Conservation (phyloP, 2,888 invertebrate species). For the Leucophenga montana region DNA sequence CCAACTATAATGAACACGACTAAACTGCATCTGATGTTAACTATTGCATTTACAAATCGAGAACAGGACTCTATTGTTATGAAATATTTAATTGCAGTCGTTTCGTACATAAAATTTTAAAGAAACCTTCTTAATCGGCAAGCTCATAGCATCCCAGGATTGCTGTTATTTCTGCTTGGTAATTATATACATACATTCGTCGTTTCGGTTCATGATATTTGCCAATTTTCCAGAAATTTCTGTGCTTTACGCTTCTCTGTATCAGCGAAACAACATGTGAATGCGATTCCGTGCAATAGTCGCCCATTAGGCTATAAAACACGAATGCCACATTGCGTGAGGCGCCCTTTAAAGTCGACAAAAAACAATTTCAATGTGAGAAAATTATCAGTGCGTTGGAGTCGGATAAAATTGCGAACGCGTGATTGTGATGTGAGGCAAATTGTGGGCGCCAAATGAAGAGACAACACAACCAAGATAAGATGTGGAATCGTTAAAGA, state of each 20-base stretch:
- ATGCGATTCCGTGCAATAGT: conserved; percentile 39
- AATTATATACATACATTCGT: too few species aligned
- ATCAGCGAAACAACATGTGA: not conserved
- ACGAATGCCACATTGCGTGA: conserved; percentile 66
- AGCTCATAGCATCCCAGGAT: too few species aligned
- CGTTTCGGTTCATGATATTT: too few species aligned
- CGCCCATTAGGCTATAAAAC: conserved; percentile 64
- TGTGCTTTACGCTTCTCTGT: not conserved
- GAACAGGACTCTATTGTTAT: too few species aligned
- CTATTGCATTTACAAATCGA: too few species aligned
- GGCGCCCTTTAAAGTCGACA: conserved; percentile 65
- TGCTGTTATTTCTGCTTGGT: too few species aligned
- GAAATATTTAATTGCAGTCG: too few species aligned
- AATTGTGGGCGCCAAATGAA: not conserved
- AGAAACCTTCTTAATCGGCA: too few species aligned
- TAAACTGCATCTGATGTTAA: too few species aligned
- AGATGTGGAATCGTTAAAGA: conserved; percentile 60
- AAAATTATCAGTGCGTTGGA: conserved; percentile 70
- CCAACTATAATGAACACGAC: too few species aligned
- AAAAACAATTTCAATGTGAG: conserved; percentile 64
- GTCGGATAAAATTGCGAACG: conserved; percentile 62
- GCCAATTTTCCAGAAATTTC: conserved; percentile 7
- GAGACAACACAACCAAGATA: not conserved
- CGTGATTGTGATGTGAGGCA: conserved; percentile 48
- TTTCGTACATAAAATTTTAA: too few species aligned